Evolutionary conservation across 2,113 vertebrate genomes (phyloP), one percentile per base, ranked within the genome.

Genomic region (Dicerorhinus sumatrensis): DNA sequence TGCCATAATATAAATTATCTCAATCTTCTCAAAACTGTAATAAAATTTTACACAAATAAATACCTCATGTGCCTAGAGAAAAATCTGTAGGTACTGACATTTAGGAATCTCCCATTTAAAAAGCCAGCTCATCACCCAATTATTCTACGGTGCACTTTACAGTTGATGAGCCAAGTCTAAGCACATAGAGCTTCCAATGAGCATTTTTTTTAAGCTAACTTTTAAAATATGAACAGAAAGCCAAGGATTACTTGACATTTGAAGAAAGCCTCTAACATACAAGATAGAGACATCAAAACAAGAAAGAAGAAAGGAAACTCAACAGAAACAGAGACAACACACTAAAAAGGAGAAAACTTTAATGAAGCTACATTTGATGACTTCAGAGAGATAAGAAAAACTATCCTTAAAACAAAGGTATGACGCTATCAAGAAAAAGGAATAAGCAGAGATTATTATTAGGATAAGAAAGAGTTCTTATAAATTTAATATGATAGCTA

Each of bases 361-460:
- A 62, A 81, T 70, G 13, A 60, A 89, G 33, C 54, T 95, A 5
- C 58, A 73, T 6, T 60, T 81, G 94, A 86, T 85, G 54, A 72
- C 33, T n/a, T 82, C 27, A 33, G 42, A 84, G 56, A 72, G 6
- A 72, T 51, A 75, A 80, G 11, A 72, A 21, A 80, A 93, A 29
- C 13, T 84, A 80, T 56, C 10, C 12, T 76, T 77, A 94, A 96
- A 95, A 60, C 29, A 93, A 96, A 56, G 33, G 82, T 36, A 94
- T n/a, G 25, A 33, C 62, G n/a, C 29, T 72, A 48, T 46, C 96
- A 69, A 54, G 8, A 65, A 46, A 89, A 62, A 75, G 27, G 36
- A 60, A 65, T 42, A 87, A n/a, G 16, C 5, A 48, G 33, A 92
- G n/a, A 69, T 48, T 77, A 25, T 54, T 81, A 62, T 65, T 81